Base-by-base conservation (phyloP, 1,140 invertebrate genomes). In the Stegodyphus dumicola region DNA sequence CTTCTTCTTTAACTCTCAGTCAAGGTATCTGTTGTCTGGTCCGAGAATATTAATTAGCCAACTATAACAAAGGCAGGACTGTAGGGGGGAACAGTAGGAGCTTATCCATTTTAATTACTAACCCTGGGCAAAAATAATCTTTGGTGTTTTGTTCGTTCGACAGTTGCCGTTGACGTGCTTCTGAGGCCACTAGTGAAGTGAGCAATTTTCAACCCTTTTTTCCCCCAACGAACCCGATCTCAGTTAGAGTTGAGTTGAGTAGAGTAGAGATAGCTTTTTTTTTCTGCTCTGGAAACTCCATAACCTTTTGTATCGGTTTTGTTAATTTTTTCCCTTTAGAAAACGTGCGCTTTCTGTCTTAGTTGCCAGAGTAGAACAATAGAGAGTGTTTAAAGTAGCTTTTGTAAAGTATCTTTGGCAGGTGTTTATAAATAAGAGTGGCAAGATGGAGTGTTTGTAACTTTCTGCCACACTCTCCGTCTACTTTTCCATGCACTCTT, bases 41-140 rank as follows among this genome's bases (percentile, higher is more conserved):
- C 69, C 70, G 69, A 64, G 74, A 85, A 85, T 85, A 85, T 85
- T 85, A 85, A 85, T 85, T 85, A 85, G 81, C 70, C 70, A 49
- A 56, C 81, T 60, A 73, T 60, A 76, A 85, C 81, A 85, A 85
- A 85, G 52, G 81, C 65, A 53, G 17, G 52, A 64, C 54, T 73
- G 56, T 18, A 11, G 51, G 65, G 74, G 73, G 49, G 74, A 15
- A 74, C 73, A 71, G 65, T 73, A 70, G 81, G 70, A 53, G 80
- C 81, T 77, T 85, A 85, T 85, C 74, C 81, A 85, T 85, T 85
- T 85, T 85, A 85, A 85, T 85, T 85, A 85, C 81, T 85, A 85
- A 85, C 81, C 81, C 81, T 77, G 13, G 81, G 81, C 81, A 77
- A 85, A 85, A 85, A 85, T 85, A 85, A 85, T 85, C 81, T 85